These are phyloP conservation scores for Lasioglossum albipes DNA, from an alignment of 1,140 invertebrate species.

Conservation along the genomic window DNA sequence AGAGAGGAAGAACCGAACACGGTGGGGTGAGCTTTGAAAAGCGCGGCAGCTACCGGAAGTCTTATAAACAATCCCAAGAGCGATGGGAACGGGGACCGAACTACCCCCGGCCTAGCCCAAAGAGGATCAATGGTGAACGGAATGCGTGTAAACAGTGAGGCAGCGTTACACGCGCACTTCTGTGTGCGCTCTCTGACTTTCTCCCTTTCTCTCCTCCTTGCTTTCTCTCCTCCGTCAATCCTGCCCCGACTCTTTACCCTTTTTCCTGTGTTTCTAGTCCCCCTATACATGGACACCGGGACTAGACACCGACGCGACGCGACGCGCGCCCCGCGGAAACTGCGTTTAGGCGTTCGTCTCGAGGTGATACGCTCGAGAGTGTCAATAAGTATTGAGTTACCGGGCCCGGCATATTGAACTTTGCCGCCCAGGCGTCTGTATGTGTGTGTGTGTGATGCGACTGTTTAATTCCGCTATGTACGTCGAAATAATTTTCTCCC, in stretches of 20 bases:
- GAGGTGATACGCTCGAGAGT: constrained; percentile 12
- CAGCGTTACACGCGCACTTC: constrained; percentile 26
- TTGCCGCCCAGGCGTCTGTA: background rate
- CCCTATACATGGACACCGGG: background rate
- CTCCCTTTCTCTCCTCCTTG: background rate
- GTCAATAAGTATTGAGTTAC: constrained; percentile 16
- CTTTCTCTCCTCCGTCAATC: background rate
- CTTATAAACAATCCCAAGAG: constrained; percentile 72
- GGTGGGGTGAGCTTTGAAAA: constrained; percentile 57
- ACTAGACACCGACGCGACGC: constrained; percentile 1
- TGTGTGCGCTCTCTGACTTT: background rate
- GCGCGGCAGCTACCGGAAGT: constrained; percentile 69
- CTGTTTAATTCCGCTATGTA: background rate
- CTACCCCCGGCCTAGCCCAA: constrained; percentile 45
- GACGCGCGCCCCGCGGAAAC: background rate
- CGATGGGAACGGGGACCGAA: constrained; percentile 58
- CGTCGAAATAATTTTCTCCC: background rate
- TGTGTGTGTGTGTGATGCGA: background rate
- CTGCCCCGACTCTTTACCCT: background rate
- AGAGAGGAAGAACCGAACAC: constrained; percentile 9
- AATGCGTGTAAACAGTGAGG: constrained; percentile 64
- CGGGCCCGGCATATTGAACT: background rate
- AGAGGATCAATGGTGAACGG: constrained; percentile 67
- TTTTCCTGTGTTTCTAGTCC: background rate
- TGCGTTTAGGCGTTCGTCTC: constrained; percentile 35